Base-by-base conservation (phyloP, 2,797 vertebrate genomes). In the Carapus acus region DNA sequence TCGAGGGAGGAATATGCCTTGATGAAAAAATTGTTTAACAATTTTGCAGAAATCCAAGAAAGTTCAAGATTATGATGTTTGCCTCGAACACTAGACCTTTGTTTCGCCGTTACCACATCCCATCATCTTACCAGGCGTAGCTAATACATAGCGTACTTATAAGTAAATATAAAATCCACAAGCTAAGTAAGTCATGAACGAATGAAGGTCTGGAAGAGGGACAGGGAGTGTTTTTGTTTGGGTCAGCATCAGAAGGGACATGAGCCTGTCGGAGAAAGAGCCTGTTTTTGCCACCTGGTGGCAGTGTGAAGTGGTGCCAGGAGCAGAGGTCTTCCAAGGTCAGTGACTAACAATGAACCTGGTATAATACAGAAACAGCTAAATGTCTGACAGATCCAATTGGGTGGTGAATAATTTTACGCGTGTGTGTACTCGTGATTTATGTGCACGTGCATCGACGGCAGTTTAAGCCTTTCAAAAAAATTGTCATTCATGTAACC, bases 241-340 rank as follows among this genome's bases (percentile, higher is more conserved):
- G 1, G 1, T 9, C 2, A 27, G 58, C 5, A 19, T 34, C 9
- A 19, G n/a, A 2, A n/a, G n/a, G 15, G 34, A 34, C 38, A 22
- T 43, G 1, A 47, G 21, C 17, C 34, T 15, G 27, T 22, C 48
- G 23, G 4, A 44, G 23, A 43, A 27, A 4, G 11, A 23, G 8
- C 3, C 9, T 33, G 20, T 48, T 43, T 60, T 69, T 60, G 41
- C 63, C 70, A 74, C 52, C 50, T 70, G 65, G 54, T 69, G 57
- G 69, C 54, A 58, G 66, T 15, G 7, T 34, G 37, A 47, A 60
- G 49, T 44, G 48, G 27, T 50, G 51, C 39, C 37, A 27, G n/a
- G 15, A 41, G 36, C 37, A 33, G 14, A 33, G 11, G 3, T 43
- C 16, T 52, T 17, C 18, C 22, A 44, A 17, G 45, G 44, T 62